Evolutionary conservation across 2,113 vertebrate species (phyloP).

Genomic region (Osmerus mordax): DNA sequence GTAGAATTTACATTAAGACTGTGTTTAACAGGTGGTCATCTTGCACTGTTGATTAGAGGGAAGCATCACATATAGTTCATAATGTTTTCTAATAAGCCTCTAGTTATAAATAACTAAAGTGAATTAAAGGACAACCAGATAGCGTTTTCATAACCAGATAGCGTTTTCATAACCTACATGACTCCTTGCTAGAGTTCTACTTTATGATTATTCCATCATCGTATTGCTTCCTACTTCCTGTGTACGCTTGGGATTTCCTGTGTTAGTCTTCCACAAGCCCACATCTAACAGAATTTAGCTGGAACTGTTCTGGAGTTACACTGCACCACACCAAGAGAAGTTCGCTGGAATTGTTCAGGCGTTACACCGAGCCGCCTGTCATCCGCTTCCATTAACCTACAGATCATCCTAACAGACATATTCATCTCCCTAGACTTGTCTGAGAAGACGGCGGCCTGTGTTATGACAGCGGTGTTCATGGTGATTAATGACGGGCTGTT

Average conservation of each 20-base stretch:
- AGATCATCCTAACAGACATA: background rate
- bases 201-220: background rate
- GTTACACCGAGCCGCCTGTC: background rate
- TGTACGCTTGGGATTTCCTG: too few relatives aligned
- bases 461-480: background rate
- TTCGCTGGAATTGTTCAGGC: background rate
- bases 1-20: background rate
- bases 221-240: too few relatives aligned
- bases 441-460: background rate
- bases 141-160: background rate
- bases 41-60: background rate
- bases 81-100: background rate
- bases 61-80: background rate
- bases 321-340: background rate
- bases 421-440: conserved; percentile 5
- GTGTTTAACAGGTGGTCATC: conserved; percentile 8
- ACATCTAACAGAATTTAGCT: too few relatives aligned
- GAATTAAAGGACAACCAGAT: background rate
- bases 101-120: background rate
- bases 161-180: background rate
- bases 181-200: background rate
- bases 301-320: too few relatives aligned
- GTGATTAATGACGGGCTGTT: conserved; percentile 9
- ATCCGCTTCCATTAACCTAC: conserved; percentile 2
- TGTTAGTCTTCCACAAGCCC: too few relatives aligned